Conservation (phyloP, 2,113 vertebrate genomes). For the rabbit (Oryctolagus cuniculus) region mOryCun1.1 NC_091447.1:55690001-55690500, state of each 20-base stretch:
- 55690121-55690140: not conserved
- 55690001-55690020: too few species aligned
- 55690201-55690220: not conserved
- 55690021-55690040: too few species aligned
- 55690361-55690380: fast-evolving
- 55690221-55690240: too few species aligned
- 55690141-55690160: not conserved
- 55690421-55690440: fast-evolving
- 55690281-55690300: not conserved
- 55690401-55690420: fast-evolving
- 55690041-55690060: not conserved
- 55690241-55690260: not conserved
- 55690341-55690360: not conserved
- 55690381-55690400: not conserved
- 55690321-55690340: not conserved
- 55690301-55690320: not conserved
- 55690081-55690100: not conserved
- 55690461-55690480: too few species aligned
- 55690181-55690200: not conserved
- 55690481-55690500: too few species aligned
- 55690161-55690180: not conserved
- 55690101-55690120: not conserved
- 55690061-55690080: not conserved
- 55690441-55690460: too few species aligned
- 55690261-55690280: not conserved